Conservation (phyloP, 1,140 invertebrate genomes). For the Apis dorsata region DNA sequence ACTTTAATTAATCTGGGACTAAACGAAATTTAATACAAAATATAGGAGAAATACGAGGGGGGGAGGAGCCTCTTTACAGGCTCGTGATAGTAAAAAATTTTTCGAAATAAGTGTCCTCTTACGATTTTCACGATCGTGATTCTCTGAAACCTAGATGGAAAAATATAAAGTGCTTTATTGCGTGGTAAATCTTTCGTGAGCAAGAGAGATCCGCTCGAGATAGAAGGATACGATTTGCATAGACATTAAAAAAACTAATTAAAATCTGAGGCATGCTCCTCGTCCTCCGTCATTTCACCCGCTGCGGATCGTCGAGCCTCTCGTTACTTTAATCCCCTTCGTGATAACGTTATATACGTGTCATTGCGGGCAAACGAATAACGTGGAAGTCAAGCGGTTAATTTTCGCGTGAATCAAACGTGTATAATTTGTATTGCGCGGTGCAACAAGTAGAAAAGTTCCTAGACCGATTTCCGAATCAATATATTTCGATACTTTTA, state of each 20-base stretch:
- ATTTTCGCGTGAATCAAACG: neutral
- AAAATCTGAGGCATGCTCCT: slow-evolving; percentile 56
- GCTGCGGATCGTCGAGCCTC: neutral
- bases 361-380: neutral
- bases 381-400: neutral
- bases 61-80: neutral
- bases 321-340: slow-evolving; percentile 57
- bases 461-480: neutral
- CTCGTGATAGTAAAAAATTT: neutral
- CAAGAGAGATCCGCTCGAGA: slow-evolving; percentile 48
- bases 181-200: slow-evolving; percentile 68
- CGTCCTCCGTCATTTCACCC: neutral
- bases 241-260: slow-evolving; percentile 72
- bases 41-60: too few relatives aligned
- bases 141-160: slow-evolving; percentile 30
- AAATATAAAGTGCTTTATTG: slow-evolving; percentile 67
- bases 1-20: neutral
- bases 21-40: neutral
- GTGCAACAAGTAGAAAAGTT: neutral
- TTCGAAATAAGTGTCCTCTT: slow-evolving; percentile 29
- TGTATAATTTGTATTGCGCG: neutral
- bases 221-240: slow-evolving; percentile 68
- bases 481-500: too few relatives aligned
- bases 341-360: neutral
- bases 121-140: slow-evolving; percentile 36